Conservation (phyloP, 2,113 vertebrate genomes). For the Thinocorus orbignyianus region DNA sequence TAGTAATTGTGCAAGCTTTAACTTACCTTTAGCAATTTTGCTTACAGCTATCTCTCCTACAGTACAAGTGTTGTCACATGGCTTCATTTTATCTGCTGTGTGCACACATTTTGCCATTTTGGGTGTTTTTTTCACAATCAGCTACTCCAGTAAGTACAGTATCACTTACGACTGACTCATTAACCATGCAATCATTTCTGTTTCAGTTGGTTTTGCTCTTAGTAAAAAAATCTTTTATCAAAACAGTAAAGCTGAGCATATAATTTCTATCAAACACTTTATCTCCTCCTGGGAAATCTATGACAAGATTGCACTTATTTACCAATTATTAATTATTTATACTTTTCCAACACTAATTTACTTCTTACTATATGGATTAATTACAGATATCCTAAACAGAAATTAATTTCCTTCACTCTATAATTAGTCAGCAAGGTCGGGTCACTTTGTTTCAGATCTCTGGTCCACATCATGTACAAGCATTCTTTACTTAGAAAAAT, state of each 20-base stretch:
- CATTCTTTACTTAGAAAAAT: background rate
- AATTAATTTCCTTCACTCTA: background rate
- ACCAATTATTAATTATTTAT: constrained; percentile 38
- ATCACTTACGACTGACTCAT: constrained; percentile 34
- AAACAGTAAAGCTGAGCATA: constrained; percentile 29
- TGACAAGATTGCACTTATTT: constrained; percentile 27
- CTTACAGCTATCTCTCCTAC: background rate
- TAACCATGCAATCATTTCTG: constrained; percentile 38
- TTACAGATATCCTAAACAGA: constrained; percentile 14
- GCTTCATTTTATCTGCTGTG: constrained; percentile 42
- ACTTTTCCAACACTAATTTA: background rate
- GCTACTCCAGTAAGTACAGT: constrained; percentile 11
- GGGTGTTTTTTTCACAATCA: constrained; percentile 25
- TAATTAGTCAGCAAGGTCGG: background rate
- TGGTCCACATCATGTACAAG: background rate
- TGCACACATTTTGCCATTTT: constrained; percentile 42
- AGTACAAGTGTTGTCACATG: background rate
- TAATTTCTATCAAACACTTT: constrained; percentile 30
- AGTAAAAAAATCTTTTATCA: constrained; percentile 7
- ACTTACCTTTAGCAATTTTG: background rate
- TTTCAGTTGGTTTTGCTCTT: constrained; percentile 25
- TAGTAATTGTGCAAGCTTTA: constrained; percentile 27
- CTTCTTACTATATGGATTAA: constrained; percentile 13
- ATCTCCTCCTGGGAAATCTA: constrained; percentile 6
- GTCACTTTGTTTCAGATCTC: background rate